phyloP scores from a whole-genome alignment of 2,797 vertebrate genomes.

The Paedocypris micromegethes region DNA sequence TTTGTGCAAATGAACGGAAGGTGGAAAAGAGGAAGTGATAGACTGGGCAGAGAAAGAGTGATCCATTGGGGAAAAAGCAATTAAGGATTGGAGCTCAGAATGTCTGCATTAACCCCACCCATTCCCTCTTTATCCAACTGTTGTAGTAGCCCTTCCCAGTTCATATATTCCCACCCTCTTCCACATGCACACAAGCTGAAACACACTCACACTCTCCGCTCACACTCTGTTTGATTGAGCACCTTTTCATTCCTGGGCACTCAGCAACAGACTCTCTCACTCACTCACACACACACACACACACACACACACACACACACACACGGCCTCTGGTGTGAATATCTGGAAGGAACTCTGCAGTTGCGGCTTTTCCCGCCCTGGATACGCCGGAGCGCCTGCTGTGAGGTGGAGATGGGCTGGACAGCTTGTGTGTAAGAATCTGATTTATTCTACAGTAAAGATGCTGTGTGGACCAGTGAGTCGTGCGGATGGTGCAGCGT shows the following conservation, averaged over 20 bases:
- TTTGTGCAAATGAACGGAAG: too few species aligned
- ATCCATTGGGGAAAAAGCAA: slow-evolving; percentile 17
- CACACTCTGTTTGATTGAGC: slow-evolving; percentile 62
- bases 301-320: slow-evolving; percentile 15
- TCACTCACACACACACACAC: slow-evolving; percentile 26
- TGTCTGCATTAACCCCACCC: slow-evolving; percentile 56
- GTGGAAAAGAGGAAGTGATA: not conserved
- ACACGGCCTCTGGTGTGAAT: slow-evolving; percentile 35
- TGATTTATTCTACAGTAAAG: not conserved
- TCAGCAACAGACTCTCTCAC: slow-evolving; percentile 59
- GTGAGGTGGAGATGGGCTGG: slow-evolving; percentile 61
- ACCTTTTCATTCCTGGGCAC: slow-evolving; percentile 60
- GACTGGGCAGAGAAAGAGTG: not conserved
- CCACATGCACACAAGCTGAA: slow-evolving; percentile 8
- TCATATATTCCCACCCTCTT: slow-evolving; percentile 37
- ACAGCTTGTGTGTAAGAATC: slow-evolving; percentile 32
- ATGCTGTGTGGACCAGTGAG: too few species aligned
- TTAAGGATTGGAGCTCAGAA: slow-evolving; percentile 34
- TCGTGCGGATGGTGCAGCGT: too few species aligned
- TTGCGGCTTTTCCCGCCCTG: slow-evolving; percentile 44
- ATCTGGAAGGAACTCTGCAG: slow-evolving; percentile 50
- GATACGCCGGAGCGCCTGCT: slow-evolving; percentile 49
- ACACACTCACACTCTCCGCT: slow-evolving; percentile 34
- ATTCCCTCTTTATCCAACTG: slow-evolving; percentile 32
- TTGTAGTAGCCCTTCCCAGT: slow-evolving; percentile 30